Evolutionary conservation across 2,113 vertebrate species (phyloP), one percentile per base, ranked within the genome.

Genomic region (Pseudonaja textilis): DNA sequence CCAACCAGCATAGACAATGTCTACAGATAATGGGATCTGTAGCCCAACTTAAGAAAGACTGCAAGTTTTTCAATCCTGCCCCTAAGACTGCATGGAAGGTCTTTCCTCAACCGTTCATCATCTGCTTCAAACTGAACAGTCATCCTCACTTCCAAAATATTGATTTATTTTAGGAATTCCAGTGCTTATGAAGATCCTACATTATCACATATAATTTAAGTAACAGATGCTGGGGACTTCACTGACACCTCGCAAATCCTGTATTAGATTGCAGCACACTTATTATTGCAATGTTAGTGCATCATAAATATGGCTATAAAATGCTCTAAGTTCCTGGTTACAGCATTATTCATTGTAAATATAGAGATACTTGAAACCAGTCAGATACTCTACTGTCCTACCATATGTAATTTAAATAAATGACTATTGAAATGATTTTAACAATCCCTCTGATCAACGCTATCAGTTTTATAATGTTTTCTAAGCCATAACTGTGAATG

Each of bases 351-450:
- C 25, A 2, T 2, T 88, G 47, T 74, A 81, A 45, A 69, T 11
- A 39, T 18, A 61, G 92, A 69, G n/a, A 22, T 61, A 64, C 16
- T 39, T 88, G 50, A 54, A 93, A 87, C 42, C 10, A 1, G 92
- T 92, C 87, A 5, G 3, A 90, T 54, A 50, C 89, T 0, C 88
- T 93, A 89, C 52, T 55, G 55, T 14, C 34, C 92, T 5, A 1
- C 34, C 34, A 42, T 81, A 22, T 42, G 74, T 42, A 29, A 89
- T 16, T 23, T 91, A 94, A 93, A 93, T 93, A 85, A 85, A 34
- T 42, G 74, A 23, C 34, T 22, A 42, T 81, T 42, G 34, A 81
- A 81, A 81, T 42, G 34, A 81, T 42, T 81, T 22, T 22, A 81
- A 81, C 34, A 81, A 81, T 81, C 34, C 18, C 34, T 81, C 74